A percentile compares a stretch with the other conserved stretches of the same genome.
Evolutionary conservation across 2,113 vertebrate species (phyloP).

Genomic region (Tachysurus vachellii): DNA sequence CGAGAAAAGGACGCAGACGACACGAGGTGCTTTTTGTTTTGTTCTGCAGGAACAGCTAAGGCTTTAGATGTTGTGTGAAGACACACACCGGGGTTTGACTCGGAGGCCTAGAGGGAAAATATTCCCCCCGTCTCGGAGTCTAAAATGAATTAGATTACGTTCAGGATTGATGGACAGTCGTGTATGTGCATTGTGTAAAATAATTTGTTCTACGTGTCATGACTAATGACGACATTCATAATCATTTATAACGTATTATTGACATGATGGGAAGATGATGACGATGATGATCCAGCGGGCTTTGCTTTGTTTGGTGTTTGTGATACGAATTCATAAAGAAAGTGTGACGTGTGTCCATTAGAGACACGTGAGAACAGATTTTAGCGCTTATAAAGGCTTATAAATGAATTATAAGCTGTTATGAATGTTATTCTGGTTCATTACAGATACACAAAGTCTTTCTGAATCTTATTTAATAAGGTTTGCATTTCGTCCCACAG

Average conservation of each 20-base stretch:
- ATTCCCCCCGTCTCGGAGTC: too few relatives aligned
- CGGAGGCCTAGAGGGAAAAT: too few relatives aligned
- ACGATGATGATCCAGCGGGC: background rate
- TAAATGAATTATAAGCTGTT: background rate
- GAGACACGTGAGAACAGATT: background rate
- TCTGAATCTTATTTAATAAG: background rate
- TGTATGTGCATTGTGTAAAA: background rate
- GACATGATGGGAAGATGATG: background rate
- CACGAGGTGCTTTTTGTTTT: too few relatives aligned
- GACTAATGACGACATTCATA: background rate
- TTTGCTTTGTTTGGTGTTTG: background rate
- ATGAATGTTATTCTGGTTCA: background rate
- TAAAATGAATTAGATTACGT: background rate
- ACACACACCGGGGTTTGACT: too few relatives aligned
- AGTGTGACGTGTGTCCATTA: background rate
- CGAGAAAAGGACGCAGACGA: too few relatives aligned
- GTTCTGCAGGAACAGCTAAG: too few relatives aligned
- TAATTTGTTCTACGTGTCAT: background rate
- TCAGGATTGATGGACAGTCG: background rate
- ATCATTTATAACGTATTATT: background rate
- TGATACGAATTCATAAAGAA: background rate
- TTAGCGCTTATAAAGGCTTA: background rate
- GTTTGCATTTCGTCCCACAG: conserved; percentile 61
- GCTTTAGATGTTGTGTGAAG: too few relatives aligned
- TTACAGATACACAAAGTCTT: background rate